Evolutionary conservation across 2,888 invertebrate species (phyloP).

Genomic region (Thereva nobilitata): DNA sequence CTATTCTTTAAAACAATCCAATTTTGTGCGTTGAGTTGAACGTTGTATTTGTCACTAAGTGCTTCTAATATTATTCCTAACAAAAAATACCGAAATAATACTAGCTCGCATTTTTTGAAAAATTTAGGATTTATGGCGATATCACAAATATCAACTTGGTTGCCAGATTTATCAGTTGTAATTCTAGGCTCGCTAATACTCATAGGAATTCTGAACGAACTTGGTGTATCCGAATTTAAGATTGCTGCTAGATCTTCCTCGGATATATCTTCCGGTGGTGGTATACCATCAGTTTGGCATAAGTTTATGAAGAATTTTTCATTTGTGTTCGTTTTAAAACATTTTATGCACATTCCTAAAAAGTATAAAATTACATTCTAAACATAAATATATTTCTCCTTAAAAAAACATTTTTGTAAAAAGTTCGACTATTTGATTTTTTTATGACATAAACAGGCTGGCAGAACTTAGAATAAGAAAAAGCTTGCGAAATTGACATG

Average conservation of each 20-base stretch:
- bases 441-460: too few relatives aligned
- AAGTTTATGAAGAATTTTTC: constrained; percentile 86
- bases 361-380: constrained; percentile 31
- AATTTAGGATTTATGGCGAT: constrained; percentile 81
- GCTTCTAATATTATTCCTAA: constrained; percentile 80
- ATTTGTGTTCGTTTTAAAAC: constrained; percentile 65
- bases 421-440: too few relatives aligned
- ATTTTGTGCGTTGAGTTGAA: constrained; percentile 68
- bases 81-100: constrained; percentile 78
- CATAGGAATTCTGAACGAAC: constrained; percentile 82
- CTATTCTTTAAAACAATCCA: constrained; percentile 73
- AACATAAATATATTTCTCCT: too few relatives aligned
- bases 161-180: constrained; percentile 77
- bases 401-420: too few relatives aligned
- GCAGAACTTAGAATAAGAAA: too few relatives aligned
- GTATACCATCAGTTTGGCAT: constrained; percentile 78
- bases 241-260: constrained; percentile 72
- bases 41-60: constrained; percentile 75
- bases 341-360: constrained; percentile 80
- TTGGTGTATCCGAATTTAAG: constrained; percentile 68
- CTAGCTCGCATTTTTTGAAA: constrained; percentile 73
- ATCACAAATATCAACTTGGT: constrained; percentile 76
- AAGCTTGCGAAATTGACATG: too few relatives aligned
- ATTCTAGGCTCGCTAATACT: constrained; percentile 82
- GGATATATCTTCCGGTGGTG: constrained; percentile 71